Evolutionary conservation across 1,140 invertebrate species (phyloP).

Genomic region (Eupeodes corollae): DNA sequence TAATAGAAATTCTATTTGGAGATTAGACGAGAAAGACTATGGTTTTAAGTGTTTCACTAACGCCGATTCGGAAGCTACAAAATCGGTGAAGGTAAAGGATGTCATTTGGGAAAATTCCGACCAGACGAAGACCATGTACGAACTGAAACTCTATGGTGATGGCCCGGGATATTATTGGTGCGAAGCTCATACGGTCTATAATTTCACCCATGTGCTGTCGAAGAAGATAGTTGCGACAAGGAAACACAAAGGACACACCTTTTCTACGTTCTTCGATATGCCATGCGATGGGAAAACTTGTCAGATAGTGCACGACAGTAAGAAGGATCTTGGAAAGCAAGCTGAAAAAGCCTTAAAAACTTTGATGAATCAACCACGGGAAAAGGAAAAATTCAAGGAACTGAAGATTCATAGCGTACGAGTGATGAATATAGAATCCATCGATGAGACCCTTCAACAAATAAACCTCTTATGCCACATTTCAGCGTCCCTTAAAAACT

Average conservation of each 20-base stretch:
- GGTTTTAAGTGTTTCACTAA: slow-evolving; percentile 34
- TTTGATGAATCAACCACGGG: background rate
- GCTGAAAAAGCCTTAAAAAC: background rate
- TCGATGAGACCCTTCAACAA: background rate
- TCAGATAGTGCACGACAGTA: background rate
- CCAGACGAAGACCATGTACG: slow-evolving; percentile 16
- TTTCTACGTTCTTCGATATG: slow-evolving; percentile 19
- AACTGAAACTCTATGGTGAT: slow-evolving; percentile 25
- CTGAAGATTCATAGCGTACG: slow-evolving; percentile 22
- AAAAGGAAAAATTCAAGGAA: slow-evolving; percentile 1
- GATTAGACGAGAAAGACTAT: slow-evolving; percentile 6
- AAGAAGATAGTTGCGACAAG: slow-evolving; percentile 21
- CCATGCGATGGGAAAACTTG: background rate
- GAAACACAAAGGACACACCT: slow-evolving; percentile 23
- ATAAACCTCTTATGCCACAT: slow-evolving; percentile 13
- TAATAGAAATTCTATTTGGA: slow-evolving; percentile 24
- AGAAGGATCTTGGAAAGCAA: background rate
- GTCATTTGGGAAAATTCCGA: slow-evolving; percentile 21
- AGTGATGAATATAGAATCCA: slow-evolving; percentile 14
- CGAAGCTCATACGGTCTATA: slow-evolving; percentile 25
- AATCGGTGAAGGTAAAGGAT: slow-evolving; percentile 15
- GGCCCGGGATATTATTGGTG: slow-evolving; percentile 40
- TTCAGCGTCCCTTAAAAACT: slow-evolving; percentile 9
- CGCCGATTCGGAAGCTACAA: slow-evolving; percentile 16
- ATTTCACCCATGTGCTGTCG: slow-evolving; percentile 16